Evolutionary conservation across 2,113 vertebrate genomes (phyloP), one percentile per base, ranked within the genome.

Genomic region (Dipodomys stephensi): DNA sequence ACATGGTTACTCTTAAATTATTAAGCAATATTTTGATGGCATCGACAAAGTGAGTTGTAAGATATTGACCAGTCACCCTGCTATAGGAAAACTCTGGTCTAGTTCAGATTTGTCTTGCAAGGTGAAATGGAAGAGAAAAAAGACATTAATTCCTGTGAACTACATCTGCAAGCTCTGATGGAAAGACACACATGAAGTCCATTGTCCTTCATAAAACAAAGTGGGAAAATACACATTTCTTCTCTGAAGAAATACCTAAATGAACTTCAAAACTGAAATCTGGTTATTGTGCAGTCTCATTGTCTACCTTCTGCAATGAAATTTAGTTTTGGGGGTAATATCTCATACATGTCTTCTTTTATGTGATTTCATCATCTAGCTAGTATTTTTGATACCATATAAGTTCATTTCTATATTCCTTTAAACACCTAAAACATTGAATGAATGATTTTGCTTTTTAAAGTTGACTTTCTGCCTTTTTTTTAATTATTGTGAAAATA

Each of bases 1-100:
- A 97, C 97, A 97, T 95, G 93, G 96, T 94, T 97, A 83, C 93
- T 97, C 97, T 96, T 98, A 98, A 98, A 98, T 98, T 98, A 98
- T 98, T 98, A 98, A 98, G 97, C 96, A 98, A 96, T 98, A 98
- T 98, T 98, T 98, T 98, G 97, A 98, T 97, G 95, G 83, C 95
- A 97, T 98, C 97, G 97, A 97, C 96, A 98, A 92, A 97, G 81
- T 81, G 97, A 98, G 97, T 94, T 96, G 96, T 73, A 78, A 97
- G 64, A 76, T 98, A 98, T 98, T 98, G 98, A 98, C 95, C 83
- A 96, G 86, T 87, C 79, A 94, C 96, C 94, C 92, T 83, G 92
- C 87, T 93, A 73, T 91, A 93, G 97, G 97, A 90, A 97, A 98
- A 96, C 93, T 95, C 92, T 91, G 0, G 0, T 71, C 44, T 53